Evolutionary conservation across 2,113 vertebrate species (phyloP), one percentile per base, ranked within the genome.

Genomic region (Saguinus imperator): DNA sequence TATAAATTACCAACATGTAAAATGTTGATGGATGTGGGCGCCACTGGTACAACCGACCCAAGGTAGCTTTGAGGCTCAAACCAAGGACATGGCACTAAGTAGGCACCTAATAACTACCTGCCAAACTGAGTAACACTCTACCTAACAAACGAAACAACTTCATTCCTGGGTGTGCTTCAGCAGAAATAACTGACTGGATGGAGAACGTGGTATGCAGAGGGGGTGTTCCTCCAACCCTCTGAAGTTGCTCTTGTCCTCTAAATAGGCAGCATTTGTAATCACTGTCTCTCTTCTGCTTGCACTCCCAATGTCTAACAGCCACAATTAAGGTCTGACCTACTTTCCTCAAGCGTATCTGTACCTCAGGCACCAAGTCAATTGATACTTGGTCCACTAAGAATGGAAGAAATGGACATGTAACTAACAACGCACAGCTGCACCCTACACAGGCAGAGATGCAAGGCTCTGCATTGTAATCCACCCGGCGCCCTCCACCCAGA

Each of bases 401-500:
- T 27, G 77, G 76, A 80, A 83, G 58, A 85, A 79, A 93, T 94
- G 43, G 6, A 48, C 55, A 32, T 4, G 43, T 35, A 72, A 82
- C 75, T 18, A 50, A 68, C n/a, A 84, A 87, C 14, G 75, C 50
- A 52, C 52, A 93, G 77, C 82, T 81, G 85, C 32, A 48, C 40
- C 29, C 55, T 5, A 40, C 82, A 48, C 18, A 20, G 8, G 57
- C 48, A 6, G 32, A 32, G 29, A 73, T 0, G n/a, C 37, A 70
- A 52, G 48, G 27, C 43, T n/a, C 35, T 2, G 55, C 1, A 2
- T 23, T 43, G 5, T 32, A 55, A 93, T 17, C 37, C 40, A 20
- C 23, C 89, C 9, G 0, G 13, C 3, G 0, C 6, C 27, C n/a
- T 73, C 27, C 79, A n/a, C 52, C 64, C 0, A 0, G 29, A 21